phyloP scores from a whole-genome alignment of 2,888 invertebrate genomes.

The Metallyticus violacea region DNA sequence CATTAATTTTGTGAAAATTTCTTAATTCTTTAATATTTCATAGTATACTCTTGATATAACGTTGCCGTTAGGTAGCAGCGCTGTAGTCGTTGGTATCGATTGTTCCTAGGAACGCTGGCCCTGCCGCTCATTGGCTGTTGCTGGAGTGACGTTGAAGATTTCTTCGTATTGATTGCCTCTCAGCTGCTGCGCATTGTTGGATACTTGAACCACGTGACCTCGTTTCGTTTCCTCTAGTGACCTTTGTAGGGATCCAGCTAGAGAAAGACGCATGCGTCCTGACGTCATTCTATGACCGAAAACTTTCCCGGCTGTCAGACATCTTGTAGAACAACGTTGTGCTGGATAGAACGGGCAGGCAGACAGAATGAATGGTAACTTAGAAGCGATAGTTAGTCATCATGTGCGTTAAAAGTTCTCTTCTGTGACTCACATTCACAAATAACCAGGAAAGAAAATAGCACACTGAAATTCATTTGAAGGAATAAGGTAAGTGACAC shows the following conservation, averaged over 20 bases:
- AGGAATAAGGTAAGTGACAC: not conserved
- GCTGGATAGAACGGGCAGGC: slow-evolving; percentile 2
- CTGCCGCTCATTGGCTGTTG: slow-evolving; percentile 6
- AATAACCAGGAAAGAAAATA: not conserved
- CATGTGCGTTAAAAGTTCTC: not conserved
- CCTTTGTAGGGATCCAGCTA: slow-evolving; percentile 10
- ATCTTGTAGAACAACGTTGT: slow-evolving; percentile 5
- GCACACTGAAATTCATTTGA: not conserved
- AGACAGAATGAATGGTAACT: not conserved
- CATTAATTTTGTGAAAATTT: not conserved
- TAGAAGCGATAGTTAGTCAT: no score
- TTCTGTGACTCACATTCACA: not conserved
- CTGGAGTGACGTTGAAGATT: slow-evolving; percentile 6
- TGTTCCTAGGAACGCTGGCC: slow-evolving; percentile 1
- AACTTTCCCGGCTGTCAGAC: not conserved
- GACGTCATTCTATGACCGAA: slow-evolving; percentile 9
- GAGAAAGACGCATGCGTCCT: slow-evolving; percentile 4
- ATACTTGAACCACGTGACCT: slow-evolving; percentile 15
- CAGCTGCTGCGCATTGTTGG: slow-evolving; percentile 9
- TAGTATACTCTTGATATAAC: not conserved
- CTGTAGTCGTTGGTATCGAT: slow-evolving; percentile 11
- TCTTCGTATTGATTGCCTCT: slow-evolving; percentile 3
- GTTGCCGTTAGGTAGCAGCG: not conserved
- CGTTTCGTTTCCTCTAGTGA: slow-evolving; percentile 13
- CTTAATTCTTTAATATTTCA: not conserved